Evolutionary conservation across 1,140 invertebrate genomes (phyloP), one percentile per base, ranked within the genome.

Genomic region (Rhizoglyphus robini): DNA sequence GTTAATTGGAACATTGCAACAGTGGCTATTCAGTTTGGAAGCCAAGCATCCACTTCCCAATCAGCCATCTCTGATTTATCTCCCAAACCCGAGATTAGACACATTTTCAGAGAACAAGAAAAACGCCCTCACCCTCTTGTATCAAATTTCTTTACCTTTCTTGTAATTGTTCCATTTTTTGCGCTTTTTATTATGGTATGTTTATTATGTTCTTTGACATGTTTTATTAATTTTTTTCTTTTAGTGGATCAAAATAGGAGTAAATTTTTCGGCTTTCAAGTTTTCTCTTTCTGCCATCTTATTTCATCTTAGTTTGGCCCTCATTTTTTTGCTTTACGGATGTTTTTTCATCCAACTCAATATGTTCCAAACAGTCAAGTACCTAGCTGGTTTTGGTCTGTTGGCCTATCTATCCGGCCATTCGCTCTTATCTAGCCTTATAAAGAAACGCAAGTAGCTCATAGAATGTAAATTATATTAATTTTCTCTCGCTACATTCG

Each of bases 321-420:
- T 81, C 60, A 92, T 95, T 51, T 87, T 97, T 72, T 81, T 78
- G 4, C 80, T 97, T 31, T 97, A 94, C 76, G 85, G 83, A 54
- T 77, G 87, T 68, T 94, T 97, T 76, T 98, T 92, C 90, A 74
- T 93, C 57, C 80, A 87, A 73, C 78, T 97, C 65, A 86, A 93
- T 72, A 98, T 98, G 95, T 98, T 98, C 78, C 82, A 86, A 59
- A 95, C 94, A n/a, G 78, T 96, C 71, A 86, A 88, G 69, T 94
- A 91, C 78, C 80, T 98, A 47, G 79, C 88, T 66, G 82, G 86
- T 30, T 78, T 97, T 63, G 87, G 85, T 58, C 74, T 85, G 47
- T 79, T 92, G 63, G 94, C 91, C 54, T 96, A 96, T 80, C 80
- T 97, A 5, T 84, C 86, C 68, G 94, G 94, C n/a, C 90, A 94